Conservation (phyloP, 2,888 invertebrate species). For the Cephus pygmeus region DNA sequence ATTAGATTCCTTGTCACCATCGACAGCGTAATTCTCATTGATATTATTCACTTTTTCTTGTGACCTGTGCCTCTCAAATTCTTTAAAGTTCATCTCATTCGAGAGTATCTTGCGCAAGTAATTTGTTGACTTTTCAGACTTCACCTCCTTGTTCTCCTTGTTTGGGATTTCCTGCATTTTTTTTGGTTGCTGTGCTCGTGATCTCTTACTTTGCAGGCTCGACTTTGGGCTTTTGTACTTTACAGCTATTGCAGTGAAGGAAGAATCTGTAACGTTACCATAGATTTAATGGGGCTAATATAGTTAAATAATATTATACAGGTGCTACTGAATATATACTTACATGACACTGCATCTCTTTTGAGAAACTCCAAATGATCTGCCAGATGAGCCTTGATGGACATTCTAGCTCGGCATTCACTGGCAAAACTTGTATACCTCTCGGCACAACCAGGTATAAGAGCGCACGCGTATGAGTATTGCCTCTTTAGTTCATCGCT, state of each 20-base stretch:
- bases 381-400: constrained; percentile 67
- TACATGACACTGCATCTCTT: constrained; percentile 53
- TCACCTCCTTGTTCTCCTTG: constrained; percentile 58
- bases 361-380: constrained; percentile 64
- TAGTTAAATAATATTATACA: constrained; percentile 2
- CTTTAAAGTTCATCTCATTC: constrained; percentile 50
- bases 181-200: constrained; percentile 43
- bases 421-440: constrained; percentile 70
- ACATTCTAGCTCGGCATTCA: constrained; percentile 67
- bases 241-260: constrained; percentile 47
- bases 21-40: constrained; percentile 30
- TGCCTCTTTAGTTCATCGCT: constrained; percentile 68
- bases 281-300: background rate
- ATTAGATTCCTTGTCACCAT: constrained; percentile 25
- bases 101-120: constrained; percentile 56
- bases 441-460: constrained; percentile 67
- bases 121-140: constrained; percentile 53
- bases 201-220: constrained; percentile 46
- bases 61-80: constrained; percentile 48
- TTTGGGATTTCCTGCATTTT: constrained; percentile 56
- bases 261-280: constrained; percentile 41
- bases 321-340: constrained; percentile 25
- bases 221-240: constrained; percentile 47
- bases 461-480: constrained; percentile 68
- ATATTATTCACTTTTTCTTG: constrained; percentile 27